Evolutionary conservation across 2,113 vertebrate genomes (phyloP), one percentile per base, ranked within the genome.

Genomic region (Pachycephala philippinensis): DNA sequence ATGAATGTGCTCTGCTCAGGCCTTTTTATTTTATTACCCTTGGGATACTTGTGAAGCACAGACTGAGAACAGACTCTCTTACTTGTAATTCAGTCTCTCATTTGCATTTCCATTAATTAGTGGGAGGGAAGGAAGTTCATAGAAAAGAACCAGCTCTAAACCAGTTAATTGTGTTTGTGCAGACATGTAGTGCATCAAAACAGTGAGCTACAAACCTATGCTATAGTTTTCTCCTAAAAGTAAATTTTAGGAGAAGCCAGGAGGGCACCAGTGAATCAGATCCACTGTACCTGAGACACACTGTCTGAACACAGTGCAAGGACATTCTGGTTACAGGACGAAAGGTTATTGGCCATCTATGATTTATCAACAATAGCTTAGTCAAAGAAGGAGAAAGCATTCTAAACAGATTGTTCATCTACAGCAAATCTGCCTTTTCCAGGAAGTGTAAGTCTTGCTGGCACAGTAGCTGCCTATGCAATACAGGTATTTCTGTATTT

Each of bases 81-180:
- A 78, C 63, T 93, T 96, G 45, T 90, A 95, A 96, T 96, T 96
- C 88, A 94, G 71, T 93, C 90, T 87, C 95, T 91, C 61, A 94
- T 97, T 97, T 97, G 86, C 90, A 92, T 97, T 97, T 83, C 68
- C 63, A 78, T 91, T 97, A 96, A 97, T 96, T 95, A 95, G 31
- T 52, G 37, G 80, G 65, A 92, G 52, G 37, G 64, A 96, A 95
- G 61, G 45, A 79, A 74, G 60, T 93, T 96, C 82, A 90, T 10
- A 83, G 80, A 94, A 83, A 92, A 91, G 27, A 53, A 71, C 44
- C 66, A 68, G 27, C 57, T 93, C 90, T 93, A 89, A 94, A 96
- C 57, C 33, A 84, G 52, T 90, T 87, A 56, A 63, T 45, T 95
- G 44, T 81, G 31, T 71, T 91, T 78, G 60, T 61, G 26, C 10